phyloP scores from a whole-genome alignment of 2,797 vertebrate species.

The Pristis pectinata region DNA sequence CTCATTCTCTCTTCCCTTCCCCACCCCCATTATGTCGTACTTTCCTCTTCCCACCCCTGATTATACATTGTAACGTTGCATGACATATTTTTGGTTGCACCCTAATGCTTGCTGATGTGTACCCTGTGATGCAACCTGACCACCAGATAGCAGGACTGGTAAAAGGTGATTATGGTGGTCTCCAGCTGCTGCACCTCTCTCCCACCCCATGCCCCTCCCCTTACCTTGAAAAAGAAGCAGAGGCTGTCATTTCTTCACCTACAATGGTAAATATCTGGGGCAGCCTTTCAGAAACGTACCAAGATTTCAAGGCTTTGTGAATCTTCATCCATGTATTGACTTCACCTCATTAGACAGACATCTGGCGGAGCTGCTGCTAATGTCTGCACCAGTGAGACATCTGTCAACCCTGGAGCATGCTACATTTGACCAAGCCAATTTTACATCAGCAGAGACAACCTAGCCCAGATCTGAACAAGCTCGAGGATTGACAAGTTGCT shows the following conservation, averaged over 20 bases:
- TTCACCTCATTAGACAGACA: neutral
- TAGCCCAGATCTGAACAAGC: neutral
- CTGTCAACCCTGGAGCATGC: neutral
- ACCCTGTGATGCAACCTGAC: neutral
- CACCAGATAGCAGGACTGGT: neutral
- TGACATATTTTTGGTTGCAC: constrained; percentile 4
- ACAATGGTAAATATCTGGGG: neutral
- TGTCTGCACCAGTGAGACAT: neutral
- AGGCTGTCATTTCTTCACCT: neutral
- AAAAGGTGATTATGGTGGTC: neutral
- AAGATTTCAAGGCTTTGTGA: neutral
- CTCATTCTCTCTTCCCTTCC: neutral
- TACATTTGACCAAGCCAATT: neutral
- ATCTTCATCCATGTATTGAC: neutral
- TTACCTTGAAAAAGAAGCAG: neutral
- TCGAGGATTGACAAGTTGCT: neutral
- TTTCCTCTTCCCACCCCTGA: neutral
- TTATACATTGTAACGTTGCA: constrained; percentile 15
- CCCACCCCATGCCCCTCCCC: neutral
- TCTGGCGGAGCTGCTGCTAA: neutral
- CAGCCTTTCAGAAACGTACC: neutral
- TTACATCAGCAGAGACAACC: neutral
- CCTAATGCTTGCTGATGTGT: constrained; percentile 23
- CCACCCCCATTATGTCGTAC: neutral
- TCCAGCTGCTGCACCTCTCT: neutral